phyloP scores from a whole-genome alignment of 2,113 vertebrate genomes.

The Girardinichthys multiradiatus region DNA sequence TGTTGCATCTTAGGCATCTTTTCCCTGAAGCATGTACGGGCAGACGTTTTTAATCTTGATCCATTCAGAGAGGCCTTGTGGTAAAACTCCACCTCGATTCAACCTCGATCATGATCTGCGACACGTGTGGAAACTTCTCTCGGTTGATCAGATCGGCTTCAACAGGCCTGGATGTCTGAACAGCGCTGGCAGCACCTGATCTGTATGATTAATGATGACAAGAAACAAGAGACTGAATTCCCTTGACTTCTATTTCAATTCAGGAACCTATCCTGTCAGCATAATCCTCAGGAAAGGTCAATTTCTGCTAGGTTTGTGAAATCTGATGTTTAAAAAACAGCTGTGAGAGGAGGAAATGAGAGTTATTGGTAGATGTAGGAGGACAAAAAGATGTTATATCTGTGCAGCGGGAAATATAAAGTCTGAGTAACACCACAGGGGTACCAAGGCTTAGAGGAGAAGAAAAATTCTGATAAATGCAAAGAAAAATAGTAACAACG shows the following conservation, averaged over 20 bases:
- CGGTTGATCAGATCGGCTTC: slow-evolving; percentile 10
- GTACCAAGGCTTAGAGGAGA: neutral
- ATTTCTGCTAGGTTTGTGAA: neutral
- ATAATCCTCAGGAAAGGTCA: slow-evolving; percentile 1
- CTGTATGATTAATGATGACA: neutral
- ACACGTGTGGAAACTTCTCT: slow-evolving; percentile 1
- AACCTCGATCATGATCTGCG: slow-evolving; percentile 6
- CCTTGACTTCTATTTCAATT: too few species aligned
- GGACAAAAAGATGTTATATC: too few species aligned
- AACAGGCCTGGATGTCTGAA: neutral
- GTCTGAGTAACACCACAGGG: neutral
- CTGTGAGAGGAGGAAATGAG: too few species aligned
- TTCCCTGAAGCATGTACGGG: slow-evolving; percentile 25
- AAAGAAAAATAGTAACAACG: neutral
- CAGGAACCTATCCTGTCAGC: neutral
- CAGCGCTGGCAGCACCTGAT: neutral
- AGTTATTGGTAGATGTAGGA: too few species aligned
- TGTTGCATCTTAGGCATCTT: neutral
- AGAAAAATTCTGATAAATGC: neutral
- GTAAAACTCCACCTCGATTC: slow-evolving; percentile 5
- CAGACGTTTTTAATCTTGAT: neutral
- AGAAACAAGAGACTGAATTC: too few species aligned
- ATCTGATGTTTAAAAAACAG: too few species aligned
- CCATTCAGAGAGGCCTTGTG: neutral
- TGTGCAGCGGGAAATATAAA: neutral